Percentiles rank a stretch among this genome's conserved stretches.
phyloP scores from a whole-genome alignment of 1,140 invertebrate species.

The Dreissena polymorpha region DNA sequence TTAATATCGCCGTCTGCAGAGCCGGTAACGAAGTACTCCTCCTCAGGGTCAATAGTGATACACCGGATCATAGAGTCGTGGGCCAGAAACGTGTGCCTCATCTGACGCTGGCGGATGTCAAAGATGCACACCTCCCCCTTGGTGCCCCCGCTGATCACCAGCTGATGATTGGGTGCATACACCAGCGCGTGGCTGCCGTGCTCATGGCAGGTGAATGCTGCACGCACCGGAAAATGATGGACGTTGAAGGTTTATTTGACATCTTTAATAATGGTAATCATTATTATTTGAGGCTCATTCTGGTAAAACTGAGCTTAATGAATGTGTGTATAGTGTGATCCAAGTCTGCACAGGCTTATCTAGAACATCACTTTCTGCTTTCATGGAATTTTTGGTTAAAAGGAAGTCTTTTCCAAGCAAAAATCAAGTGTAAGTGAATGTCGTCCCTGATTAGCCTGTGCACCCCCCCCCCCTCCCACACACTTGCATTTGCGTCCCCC shows the following conservation, averaged over 20 bases:
- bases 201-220: constrained; percentile 95
- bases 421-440: no score
- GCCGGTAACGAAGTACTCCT: constrained; percentile 98
- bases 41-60: constrained; percentile 94
- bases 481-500: no score
- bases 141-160: constrained; percentile 95
- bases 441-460: no score
- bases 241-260: background rate
- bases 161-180: constrained; percentile 95
- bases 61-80: constrained; percentile 97
- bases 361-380: no score
- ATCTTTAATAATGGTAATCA: no score
- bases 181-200: constrained; percentile 91
- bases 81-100: constrained; percentile 94
- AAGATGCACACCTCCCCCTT: constrained; percentile 98
- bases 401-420: no score
- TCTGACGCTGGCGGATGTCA: constrained; percentile 92
- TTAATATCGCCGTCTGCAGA: constrained; percentile 99
- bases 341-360: no score
- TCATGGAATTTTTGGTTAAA: no score
- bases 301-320: no score
- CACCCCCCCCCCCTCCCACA: no score
- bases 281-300: no score
- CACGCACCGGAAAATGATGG: constrained; percentile 56
- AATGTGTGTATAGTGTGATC: no score